Conservation (phyloP, 2,797 vertebrate species). For the Myiotriccus ornatus region DNA sequence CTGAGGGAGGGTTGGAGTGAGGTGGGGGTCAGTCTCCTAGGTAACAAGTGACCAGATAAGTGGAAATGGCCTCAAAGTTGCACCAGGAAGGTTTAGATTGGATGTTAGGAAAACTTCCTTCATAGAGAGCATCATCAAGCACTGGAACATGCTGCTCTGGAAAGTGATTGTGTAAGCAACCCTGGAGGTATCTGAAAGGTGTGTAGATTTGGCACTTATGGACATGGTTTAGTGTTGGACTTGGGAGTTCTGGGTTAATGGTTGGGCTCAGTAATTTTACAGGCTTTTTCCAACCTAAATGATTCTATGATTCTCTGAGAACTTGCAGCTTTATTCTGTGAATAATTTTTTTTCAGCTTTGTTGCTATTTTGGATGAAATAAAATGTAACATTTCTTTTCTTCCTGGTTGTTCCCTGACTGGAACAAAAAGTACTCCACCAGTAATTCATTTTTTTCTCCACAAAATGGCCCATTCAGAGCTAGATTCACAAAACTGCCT, state of each 20-base stretch:
- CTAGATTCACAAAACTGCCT: neutral
- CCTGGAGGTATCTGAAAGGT: neutral
- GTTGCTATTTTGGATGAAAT: constrained; percentile 13
- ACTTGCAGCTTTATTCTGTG: neutral
- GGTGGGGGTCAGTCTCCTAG: neutral
- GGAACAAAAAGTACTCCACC: neutral
- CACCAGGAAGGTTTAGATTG: rapidly evolving
- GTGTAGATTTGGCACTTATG: neutral
- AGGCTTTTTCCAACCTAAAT: neutral
- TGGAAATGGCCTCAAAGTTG: neutral
- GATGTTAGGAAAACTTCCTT: neutral
- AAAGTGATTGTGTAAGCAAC: neutral
- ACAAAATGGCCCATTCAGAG: neutral
- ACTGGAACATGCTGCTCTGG: neutral
- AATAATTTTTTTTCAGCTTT: constrained; percentile 33
- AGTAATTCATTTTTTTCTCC: neutral
- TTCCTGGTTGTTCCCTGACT: neutral
- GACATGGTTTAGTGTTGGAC: neutral
- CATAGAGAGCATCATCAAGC: neutral
- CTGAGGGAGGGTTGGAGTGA: neutral
- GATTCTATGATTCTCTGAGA: neutral
- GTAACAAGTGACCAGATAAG: neutral
- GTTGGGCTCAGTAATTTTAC: neutral
- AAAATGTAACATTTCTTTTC: neutral
- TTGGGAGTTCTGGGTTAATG: neutral